phyloP scores from a whole-genome alignment of 2,797 vertebrate species.

The Linurgus olivaceus region DNA sequence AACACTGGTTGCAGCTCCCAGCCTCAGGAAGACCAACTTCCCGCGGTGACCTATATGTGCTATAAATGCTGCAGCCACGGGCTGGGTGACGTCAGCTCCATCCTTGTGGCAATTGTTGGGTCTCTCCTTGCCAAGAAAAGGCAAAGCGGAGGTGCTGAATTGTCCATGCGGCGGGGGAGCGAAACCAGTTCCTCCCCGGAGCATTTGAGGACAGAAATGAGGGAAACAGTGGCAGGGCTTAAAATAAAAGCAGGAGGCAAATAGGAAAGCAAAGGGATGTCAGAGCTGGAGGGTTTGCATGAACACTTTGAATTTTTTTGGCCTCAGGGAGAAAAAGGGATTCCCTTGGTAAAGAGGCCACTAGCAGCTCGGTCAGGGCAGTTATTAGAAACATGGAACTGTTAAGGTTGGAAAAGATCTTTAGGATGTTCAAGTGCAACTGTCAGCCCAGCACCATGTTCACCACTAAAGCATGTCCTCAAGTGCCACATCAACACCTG shows the following conservation, averaged over 20 bases:
- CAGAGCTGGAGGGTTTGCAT: neutral
- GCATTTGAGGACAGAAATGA: constrained; percentile 58
- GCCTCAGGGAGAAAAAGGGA: neutral
- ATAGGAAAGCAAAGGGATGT: neutral
- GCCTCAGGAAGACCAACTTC: constrained; percentile 50
- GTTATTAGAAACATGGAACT: neutral
- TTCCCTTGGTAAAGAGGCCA: neutral
- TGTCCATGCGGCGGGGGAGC: constrained; percentile 24
- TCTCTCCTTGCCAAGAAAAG: constrained; percentile 27
- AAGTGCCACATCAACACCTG: neutral
- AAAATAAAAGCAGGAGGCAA: constrained; percentile 51
- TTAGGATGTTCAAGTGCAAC: neutral
- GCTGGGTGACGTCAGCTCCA: constrained; percentile 33
- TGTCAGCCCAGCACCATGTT: neutral
- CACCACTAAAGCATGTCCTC: neutral
- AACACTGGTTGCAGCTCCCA: neutral
- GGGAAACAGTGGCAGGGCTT: constrained; percentile 37
- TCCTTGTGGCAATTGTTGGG: constrained; percentile 44
- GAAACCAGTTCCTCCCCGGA: constrained; percentile 46
- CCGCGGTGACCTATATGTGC: constrained; percentile 41
- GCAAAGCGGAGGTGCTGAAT: constrained; percentile 54
- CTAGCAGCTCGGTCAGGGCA: neutral
- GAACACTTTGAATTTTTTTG: neutral
- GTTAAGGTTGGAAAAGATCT: neutral
- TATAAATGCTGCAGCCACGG: constrained; percentile 54